Evolutionary conservation across 2,113 vertebrate genomes (phyloP).

Genomic region (Ailurus styani): DNA sequence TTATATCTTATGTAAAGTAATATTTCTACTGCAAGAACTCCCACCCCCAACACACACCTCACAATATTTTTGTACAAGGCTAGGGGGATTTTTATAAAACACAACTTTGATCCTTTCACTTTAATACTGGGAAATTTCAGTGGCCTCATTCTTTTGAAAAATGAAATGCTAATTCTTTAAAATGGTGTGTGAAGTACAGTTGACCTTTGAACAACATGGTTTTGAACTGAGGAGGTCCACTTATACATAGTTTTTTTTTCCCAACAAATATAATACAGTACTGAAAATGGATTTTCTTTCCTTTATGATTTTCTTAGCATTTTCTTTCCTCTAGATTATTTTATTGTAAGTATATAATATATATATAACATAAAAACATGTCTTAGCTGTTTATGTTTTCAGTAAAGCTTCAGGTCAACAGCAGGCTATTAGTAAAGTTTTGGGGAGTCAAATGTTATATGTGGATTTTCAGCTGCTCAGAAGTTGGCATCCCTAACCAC

Average conservation of each 20-base stretch:
- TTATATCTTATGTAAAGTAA: background rate
- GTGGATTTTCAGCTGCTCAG: background rate
- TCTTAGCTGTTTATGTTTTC: background rate
- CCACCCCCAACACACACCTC: background rate
- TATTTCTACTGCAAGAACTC: background rate
- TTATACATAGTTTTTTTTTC: background rate
- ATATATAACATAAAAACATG: background rate
- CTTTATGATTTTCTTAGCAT: background rate
- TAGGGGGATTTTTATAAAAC: background rate
- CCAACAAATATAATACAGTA: background rate
- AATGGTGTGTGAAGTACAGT: background rate
- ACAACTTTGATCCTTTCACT: background rate
- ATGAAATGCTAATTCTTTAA: background rate
- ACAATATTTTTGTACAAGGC: background rate
- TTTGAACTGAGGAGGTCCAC: background rate
- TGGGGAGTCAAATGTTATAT: background rate
- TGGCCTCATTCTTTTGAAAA: background rate
- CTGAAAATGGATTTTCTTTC: background rate
- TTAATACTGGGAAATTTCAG: background rate
- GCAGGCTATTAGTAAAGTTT: background rate
- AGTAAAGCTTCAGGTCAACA: background rate
- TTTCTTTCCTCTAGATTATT: background rate
- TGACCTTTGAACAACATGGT: background rate
- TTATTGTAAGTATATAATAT: background rate
- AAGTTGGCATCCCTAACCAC: background rate